Evolutionary conservation across 30 jellyfish, hydroid and myxozoan species (phyloP).

Genomic region (Turritopsis dohrnii): DNA sequence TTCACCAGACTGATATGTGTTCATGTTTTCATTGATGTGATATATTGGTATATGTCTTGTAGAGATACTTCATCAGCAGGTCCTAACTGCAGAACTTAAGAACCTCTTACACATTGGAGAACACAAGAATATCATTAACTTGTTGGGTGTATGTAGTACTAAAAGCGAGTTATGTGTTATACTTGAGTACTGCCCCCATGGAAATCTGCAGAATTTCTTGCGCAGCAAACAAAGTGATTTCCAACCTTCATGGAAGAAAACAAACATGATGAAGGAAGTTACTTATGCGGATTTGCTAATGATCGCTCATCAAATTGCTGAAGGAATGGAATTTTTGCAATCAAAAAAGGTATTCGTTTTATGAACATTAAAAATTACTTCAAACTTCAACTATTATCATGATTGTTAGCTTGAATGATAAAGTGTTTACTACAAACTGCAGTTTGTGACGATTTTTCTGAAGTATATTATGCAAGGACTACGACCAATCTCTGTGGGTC

Average conservation of each 20-base stretch:
- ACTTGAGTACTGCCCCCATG: constrained; percentile 62
- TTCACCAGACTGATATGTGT: not conserved
- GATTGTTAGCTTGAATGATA: not conserved
- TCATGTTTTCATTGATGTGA: not conserved
- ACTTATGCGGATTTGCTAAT: constrained; percentile 40
- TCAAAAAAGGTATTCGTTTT: constrained; percentile 45
- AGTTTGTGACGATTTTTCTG: no score
- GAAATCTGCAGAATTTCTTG: constrained; percentile 48
- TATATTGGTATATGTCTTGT: not conserved
- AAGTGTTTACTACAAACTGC: not conserved
- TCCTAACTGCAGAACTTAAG: constrained; percentile 66
- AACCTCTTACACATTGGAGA: constrained; percentile 61
- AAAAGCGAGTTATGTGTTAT: constrained; percentile 50
- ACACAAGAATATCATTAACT: constrained; percentile 60
- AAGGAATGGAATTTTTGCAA: constrained; percentile 72
- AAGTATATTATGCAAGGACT: no score
- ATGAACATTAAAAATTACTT: no score
- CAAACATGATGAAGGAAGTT: constrained; percentile 13
- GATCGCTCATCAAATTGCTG: constrained; percentile 54
- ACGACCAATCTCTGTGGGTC: no score
- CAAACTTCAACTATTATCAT: no score
- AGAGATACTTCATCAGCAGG: constrained; percentile 12
- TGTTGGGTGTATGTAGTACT: constrained; percentile 72
- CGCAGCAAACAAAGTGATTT: constrained; percentile 42
- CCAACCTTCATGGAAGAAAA: constrained; percentile 47